Conservation (phyloP, 2,113 vertebrate genomes). For the Prionailurus bengalensis region DNA sequence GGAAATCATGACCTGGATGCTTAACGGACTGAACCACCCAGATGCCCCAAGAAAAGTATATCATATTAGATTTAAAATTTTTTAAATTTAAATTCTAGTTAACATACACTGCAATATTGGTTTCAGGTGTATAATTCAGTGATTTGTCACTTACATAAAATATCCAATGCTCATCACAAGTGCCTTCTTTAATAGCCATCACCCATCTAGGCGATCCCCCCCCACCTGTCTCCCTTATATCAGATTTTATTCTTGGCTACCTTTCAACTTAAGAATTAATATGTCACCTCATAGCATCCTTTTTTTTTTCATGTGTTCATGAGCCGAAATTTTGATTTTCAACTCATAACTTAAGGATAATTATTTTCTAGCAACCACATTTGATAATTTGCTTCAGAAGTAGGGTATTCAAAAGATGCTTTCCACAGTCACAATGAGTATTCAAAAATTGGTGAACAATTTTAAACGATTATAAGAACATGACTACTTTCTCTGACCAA, state of each 20-base stretch:
- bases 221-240: not conserved
- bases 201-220: too few relatives aligned
- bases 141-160: too few relatives aligned
- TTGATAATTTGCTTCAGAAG: not conserved
- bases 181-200: too few relatives aligned
- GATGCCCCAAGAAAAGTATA: not conserved
- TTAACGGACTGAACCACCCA: too few relatives aligned
- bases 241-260: not conserved
- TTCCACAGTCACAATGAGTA: not conserved
- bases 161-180: too few relatives aligned
- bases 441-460: not conserved
- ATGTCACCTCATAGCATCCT: not conserved
- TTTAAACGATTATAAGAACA: not conserved
- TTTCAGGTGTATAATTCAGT: too few relatives aligned
- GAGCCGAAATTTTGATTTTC: not conserved
- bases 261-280: not conserved
- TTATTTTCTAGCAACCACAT: not conserved
- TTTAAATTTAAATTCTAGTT: too few relatives aligned
- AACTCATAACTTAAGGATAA: not conserved
- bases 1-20: too few relatives aligned
- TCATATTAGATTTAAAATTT: not conserved
- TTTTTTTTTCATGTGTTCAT: not conserved
- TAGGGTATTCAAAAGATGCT: not conserved
- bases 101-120: too few relatives aligned
- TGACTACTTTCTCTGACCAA: not conserved